Percentiles rank a stretch among this genome's conserved stretches.
These are phyloP conservation scores for Xyliphius kryptos DNA, from an alignment of 2,113 vertebrate genomes.

Conservation along the genomic window DNA sequence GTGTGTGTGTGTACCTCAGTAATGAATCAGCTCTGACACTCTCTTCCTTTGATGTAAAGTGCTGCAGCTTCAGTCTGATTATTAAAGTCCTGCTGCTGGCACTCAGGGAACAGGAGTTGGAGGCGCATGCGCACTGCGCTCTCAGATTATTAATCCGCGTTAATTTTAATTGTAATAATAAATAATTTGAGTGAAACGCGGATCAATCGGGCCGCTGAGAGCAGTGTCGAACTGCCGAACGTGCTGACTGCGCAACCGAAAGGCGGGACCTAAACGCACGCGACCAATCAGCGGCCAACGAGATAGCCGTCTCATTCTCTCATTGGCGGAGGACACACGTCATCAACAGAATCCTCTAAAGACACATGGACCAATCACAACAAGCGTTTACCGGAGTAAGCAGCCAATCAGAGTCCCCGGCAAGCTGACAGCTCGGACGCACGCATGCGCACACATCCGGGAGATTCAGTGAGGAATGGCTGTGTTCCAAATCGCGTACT, in stretches of 20 bases:
- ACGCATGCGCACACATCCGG: no score
- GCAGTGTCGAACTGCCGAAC: conserved; percentile 41
- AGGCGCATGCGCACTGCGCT: not conserved
- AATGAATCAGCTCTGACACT: not conserved
- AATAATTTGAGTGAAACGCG: conserved; percentile 16
- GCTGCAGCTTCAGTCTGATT: no score
- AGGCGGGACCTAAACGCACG: not conserved
- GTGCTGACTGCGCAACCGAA: not conserved
- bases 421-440: no score
- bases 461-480: no score
- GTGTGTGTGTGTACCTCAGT: not conserved
- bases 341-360: no score
- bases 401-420: no score
- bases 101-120: not conserved
- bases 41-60: not conserved
- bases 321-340: no score
- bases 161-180: not conserved
- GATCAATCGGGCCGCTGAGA: conserved; percentile 57
- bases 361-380: no score
- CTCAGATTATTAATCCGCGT: not conserved
- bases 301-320: no score
- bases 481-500: no score
- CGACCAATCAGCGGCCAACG: conserved; percentile 14
- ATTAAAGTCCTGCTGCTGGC: no score
- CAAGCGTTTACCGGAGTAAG: no score